Conservation (phyloP, 2,888 invertebrate species). For the Sipha maydis region DNA sequence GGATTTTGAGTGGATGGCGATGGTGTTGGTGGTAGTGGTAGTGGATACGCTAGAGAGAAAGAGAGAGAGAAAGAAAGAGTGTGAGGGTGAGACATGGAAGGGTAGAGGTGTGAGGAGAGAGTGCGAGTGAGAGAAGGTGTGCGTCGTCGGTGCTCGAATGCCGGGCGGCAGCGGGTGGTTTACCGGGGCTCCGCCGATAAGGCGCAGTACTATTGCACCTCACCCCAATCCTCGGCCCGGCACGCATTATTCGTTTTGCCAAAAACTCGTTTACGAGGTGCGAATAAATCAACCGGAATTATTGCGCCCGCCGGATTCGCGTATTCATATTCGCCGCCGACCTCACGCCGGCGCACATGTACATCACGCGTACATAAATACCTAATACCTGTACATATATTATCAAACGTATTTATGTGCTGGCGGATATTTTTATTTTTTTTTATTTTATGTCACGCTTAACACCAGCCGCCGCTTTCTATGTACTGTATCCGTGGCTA, state of each 20-base stretch:
- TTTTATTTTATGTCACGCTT: background rate
- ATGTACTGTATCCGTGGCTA: background rate
- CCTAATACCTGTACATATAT: constrained; percentile 6
- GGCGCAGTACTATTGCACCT: constrained; percentile 32
- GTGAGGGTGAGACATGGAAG: background rate
- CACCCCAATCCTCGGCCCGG: constrained; percentile 37
- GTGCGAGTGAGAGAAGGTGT: background rate
- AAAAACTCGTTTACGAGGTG: constrained; percentile 62
- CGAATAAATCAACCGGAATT: constrained; percentile 56
- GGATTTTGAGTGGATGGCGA: constrained; percentile 61
- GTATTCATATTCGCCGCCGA: constrained; percentile 40
- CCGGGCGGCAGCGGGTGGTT: constrained; percentile 62
- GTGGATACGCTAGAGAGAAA: background rate
- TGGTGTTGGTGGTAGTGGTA: background rate
- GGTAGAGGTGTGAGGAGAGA: background rate
- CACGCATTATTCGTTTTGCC: constrained; percentile 60
- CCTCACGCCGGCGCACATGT: constrained; percentile 4
- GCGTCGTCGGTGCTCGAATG: constrained; percentile 65
- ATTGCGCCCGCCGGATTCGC: constrained; percentile 59
- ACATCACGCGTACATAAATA: background rate
- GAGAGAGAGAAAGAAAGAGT: background rate
- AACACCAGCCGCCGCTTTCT: background rate
- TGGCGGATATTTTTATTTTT: background rate
- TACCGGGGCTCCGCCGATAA: constrained; percentile 56
- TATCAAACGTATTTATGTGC: constrained; percentile 7